A percentile compares a stretch with the other conserved stretches of the same genome.
Conservation (phyloP, 2,113 vertebrate genomes). For the Bos indicus region DNA sequence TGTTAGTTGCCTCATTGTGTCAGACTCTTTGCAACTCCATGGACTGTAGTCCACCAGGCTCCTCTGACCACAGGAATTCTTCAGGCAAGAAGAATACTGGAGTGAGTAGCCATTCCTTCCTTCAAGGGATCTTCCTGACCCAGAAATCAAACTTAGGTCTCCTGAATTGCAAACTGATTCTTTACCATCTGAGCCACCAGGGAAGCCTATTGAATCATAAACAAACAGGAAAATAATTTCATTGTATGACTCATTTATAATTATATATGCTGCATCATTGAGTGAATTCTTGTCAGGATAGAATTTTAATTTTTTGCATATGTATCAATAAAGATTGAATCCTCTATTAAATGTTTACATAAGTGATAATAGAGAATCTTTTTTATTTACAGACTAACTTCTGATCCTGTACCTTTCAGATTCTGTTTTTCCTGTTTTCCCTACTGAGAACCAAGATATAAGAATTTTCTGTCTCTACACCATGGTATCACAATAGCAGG, state of each 20-base stretch:
- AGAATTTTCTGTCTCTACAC: not conserved
- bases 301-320: conserved; percentile 2
- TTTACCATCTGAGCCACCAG: not conserved
- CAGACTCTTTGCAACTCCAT: not conserved
- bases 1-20: not conserved
- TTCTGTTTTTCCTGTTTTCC: not conserved
- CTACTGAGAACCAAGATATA: not conserved
- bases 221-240: not conserved
- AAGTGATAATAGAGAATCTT: not conserved
- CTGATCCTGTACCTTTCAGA: not conserved
- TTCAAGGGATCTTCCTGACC: not conserved
- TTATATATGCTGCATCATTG: not conserved
- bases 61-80: not conserved
- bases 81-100: not conserved
- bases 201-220: not conserved
- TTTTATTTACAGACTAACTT: not conserved
- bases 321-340: not conserved
- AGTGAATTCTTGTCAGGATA: not conserved
- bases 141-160: not conserved
- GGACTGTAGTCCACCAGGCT: not conserved
- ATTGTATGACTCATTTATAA: not conserved
- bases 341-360: not conserved
- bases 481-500: not conserved
- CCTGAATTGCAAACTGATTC: not conserved
- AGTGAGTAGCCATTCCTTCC: not conserved